A percentile compares a stretch with the other conserved stretches of the same genome.
Conservation (phyloP, 2,888 invertebrate genomes). For the Lutraria lutraria region DNA sequence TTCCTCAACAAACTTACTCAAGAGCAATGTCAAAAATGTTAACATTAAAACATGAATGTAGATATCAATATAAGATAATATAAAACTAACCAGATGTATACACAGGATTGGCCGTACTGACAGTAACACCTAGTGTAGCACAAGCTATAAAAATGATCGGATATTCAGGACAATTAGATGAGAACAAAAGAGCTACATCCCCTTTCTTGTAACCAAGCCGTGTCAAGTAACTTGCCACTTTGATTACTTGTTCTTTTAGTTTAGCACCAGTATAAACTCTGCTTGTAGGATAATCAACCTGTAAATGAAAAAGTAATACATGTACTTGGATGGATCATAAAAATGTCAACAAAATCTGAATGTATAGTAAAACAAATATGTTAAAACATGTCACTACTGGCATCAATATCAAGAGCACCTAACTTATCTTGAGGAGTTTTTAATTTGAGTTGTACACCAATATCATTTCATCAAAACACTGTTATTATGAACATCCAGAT, state of each 20-base stretch:
- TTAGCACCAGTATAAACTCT: slow-evolving; percentile 75
- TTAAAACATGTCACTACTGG: not conserved
- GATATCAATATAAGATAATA: not conserved
- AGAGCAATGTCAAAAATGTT: too few species aligned
- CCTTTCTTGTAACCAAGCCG: slow-evolving; percentile 80
- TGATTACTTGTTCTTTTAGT: slow-evolving; percentile 73
- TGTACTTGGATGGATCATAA: not conserved
- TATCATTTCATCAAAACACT: not conserved
- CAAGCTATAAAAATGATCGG: slow-evolving; percentile 76
- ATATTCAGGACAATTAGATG: slow-evolving; percentile 83
- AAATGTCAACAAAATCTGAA: not conserved
- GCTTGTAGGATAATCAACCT: slow-evolving; percentile 81
- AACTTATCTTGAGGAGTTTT: not conserved
- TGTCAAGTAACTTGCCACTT: slow-evolving; percentile 78
- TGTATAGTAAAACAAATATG: not conserved
- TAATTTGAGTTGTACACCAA: not conserved
- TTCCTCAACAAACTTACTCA: too few species aligned
- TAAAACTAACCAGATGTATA: slow-evolving; percentile 75
- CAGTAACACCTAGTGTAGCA: slow-evolving; percentile 72
- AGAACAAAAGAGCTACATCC: slow-evolving; percentile 79
- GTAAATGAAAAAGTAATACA: slow-evolving; percentile 24
- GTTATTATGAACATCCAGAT: not conserved
- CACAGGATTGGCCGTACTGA: slow-evolving; percentile 79
- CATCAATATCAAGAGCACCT: not conserved
- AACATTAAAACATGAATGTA: too few species aligned